Evolutionary conservation across 1,140 invertebrate species (phyloP).

Genomic region (Bombus affinis): DNA sequence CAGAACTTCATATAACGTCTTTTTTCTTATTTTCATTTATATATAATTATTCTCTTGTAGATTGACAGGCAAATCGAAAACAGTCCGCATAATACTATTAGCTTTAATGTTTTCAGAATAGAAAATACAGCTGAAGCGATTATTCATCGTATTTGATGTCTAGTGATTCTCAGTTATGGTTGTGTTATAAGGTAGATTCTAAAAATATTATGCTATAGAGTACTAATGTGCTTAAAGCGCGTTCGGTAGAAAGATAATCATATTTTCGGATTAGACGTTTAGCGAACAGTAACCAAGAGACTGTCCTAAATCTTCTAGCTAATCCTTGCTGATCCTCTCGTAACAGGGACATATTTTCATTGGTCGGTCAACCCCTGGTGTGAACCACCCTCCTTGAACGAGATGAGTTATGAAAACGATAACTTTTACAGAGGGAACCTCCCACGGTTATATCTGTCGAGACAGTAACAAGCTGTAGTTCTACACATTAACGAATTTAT

Average conservation of each 20-base stretch:
- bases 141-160: not conserved
- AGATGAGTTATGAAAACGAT: constrained; percentile 76
- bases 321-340: constrained; percentile 77
- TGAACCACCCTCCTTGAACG: constrained; percentile 61
- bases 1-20: too few relatives aligned
- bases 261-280: constrained; percentile 76
- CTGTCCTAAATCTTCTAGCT: constrained; percentile 75
- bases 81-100: too few relatives aligned
- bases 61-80: too few relatives aligned
- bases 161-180: not conserved
- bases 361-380: constrained; percentile 49
- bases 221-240: not conserved
- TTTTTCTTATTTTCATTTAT: too few relatives aligned
- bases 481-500: constrained; percentile 71
- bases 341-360: constrained; percentile 79
- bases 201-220: not conserved
- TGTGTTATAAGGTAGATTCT: not conserved
- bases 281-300: constrained; percentile 66
- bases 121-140: not conserved
- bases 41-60: too few relatives aligned
- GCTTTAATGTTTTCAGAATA: too few relatives aligned
- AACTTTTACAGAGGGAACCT: constrained; percentile 63
- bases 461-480: constrained; percentile 36
- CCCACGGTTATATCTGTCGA: constrained; percentile 13
- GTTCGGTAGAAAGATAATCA: constrained; percentile 56